Percentiles rank a stretch among this genome's conserved stretches.
These are phyloP conservation scores for Dicranocentrus wangi DNA, from an alignment of 2,888 invertebrate species.

Conservation along the genomic window DNA sequence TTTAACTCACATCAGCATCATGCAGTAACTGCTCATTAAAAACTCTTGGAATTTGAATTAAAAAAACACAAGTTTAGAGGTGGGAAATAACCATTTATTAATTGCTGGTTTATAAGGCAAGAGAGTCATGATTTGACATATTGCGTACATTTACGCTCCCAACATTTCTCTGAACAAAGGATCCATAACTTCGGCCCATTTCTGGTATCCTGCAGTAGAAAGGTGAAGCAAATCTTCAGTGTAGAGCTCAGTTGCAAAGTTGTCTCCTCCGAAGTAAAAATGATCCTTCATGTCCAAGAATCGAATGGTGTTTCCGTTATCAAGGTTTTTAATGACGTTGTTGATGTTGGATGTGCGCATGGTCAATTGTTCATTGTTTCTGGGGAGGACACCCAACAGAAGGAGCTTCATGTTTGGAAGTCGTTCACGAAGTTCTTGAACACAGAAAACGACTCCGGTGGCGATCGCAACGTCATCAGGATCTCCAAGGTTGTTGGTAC, in stretches of 20 bases:
- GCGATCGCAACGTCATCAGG: slow-evolving; percentile 76
- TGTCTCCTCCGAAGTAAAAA: slow-evolving; percentile 61
- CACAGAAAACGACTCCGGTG: slow-evolving; percentile 76
- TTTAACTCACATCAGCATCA: no score
- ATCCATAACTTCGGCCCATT: slow-evolving; percentile 69
- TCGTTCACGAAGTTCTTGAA: slow-evolving; percentile 74
- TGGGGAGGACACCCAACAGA: slow-evolving; percentile 59
- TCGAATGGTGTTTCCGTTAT: slow-evolving; percentile 62
- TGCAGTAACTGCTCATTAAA: no score
- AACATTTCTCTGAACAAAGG: slow-evolving; percentile 65
- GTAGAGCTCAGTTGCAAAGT: slow-evolving; percentile 56
- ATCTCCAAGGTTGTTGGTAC: slow-evolving; percentile 76
- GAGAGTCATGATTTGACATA: no score
- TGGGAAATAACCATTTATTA: no score
- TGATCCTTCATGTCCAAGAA: slow-evolving; percentile 69
- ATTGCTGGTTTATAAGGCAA: no score
- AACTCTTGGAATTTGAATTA: no score
- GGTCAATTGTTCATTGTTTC: slow-evolving; percentile 42
- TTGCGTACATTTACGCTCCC: no score
- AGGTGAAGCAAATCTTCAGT: slow-evolving; percentile 64
- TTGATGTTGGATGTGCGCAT: slow-evolving; percentile 44
- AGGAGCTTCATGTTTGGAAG: slow-evolving; percentile 61
- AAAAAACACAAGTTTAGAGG: no score
- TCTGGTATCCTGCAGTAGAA: slow-evolving; percentile 62
- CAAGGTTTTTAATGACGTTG: slow-evolving; percentile 46